A percentile compares a stretch with the other conserved stretches of the same genome.
Evolutionary conservation across 2,888 invertebrate genomes (phyloP).

Genomic region (Clitarchus hookeri): DNA sequence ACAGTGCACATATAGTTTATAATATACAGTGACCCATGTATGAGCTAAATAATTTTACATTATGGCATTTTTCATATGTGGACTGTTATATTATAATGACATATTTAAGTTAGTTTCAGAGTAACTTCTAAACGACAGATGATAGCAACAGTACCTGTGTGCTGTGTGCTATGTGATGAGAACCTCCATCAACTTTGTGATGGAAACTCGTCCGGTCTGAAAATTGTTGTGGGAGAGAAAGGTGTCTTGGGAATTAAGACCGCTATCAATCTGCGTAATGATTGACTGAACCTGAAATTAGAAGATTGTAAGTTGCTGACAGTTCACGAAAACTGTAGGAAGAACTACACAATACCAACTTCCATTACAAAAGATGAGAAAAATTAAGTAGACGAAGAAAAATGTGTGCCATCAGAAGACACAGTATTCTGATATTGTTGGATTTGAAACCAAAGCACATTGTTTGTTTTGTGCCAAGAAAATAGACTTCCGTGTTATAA

Average conservation of each 20-base stretch:
- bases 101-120: no score
- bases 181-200: background rate
- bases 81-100: no score
- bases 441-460: background rate
- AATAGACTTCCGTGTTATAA: background rate
- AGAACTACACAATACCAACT: background rate
- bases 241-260: background rate
- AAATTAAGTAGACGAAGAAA: background rate
- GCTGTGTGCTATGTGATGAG: background rate
- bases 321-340: background rate
- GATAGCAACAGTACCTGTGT: background rate
- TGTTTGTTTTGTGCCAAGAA: slow-evolving; percentile 17
- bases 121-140: background rate
- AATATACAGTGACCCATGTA: no score
- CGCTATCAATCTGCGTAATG: background rate
- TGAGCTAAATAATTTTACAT: no score
- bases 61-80: no score
- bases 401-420: background rate
- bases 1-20: no score
- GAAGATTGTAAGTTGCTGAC: background rate
- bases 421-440: background rate
- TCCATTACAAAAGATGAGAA: background rate
- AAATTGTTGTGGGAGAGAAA: background rate
- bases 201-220: background rate
- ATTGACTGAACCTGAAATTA: background rate